Conservation (phyloP, 1,140 invertebrate species). For the Aphaenogaster rudis region DNA sequence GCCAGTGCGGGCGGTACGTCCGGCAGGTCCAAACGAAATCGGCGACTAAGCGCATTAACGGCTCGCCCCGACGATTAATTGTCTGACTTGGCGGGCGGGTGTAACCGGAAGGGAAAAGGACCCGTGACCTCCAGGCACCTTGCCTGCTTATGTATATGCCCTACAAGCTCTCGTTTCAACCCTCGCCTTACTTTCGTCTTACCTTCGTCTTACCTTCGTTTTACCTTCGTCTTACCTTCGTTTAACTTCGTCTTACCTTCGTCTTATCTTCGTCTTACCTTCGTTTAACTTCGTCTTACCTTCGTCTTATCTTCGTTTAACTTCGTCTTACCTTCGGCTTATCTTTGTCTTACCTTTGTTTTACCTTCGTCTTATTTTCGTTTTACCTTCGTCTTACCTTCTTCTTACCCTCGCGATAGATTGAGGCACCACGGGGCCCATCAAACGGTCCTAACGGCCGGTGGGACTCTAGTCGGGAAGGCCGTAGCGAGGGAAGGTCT, state of each 20-base stretch:
- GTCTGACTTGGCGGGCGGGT: background rate
- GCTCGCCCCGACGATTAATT: background rate
- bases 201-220: background rate
- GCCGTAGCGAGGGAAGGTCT: constrained; percentile 34
- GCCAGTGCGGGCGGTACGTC: background rate
- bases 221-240: background rate
- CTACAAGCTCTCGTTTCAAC: background rate
- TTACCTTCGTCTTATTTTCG: too few species aligned
- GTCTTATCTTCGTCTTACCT: background rate
- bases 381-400: too few species aligned
- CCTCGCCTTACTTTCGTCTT: background rate
- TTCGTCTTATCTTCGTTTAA: background rate
- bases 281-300: background rate
- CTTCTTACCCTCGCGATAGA: background rate
- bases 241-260: background rate
- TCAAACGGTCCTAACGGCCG: constrained; percentile 38
- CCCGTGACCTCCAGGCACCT: constrained; percentile 9
- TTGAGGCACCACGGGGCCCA: background rate
- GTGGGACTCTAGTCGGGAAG: constrained; percentile 29
- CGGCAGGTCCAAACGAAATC: background rate
- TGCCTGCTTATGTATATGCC: background rate
- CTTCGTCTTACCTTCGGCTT: background rate
- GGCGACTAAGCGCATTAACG: background rate
- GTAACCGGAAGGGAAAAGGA: constrained; percentile 20
- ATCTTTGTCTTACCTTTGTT: background rate